phyloP scores from a whole-genome alignment of 2,888 invertebrate species.

The Zhuqinia jingwanae region DNA sequence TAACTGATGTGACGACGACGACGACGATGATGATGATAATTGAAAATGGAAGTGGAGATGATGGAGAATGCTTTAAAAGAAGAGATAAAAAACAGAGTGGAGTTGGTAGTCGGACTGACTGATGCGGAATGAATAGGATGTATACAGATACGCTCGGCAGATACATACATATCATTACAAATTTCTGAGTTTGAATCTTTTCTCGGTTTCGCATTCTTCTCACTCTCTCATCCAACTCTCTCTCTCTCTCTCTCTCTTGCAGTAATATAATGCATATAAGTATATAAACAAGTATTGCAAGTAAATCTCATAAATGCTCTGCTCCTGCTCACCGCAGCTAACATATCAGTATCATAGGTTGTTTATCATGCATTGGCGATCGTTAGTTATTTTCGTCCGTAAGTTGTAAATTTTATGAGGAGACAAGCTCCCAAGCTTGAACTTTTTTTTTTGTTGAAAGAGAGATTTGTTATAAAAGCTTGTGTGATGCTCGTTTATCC shows the following conservation, averaged over 20 bases:
- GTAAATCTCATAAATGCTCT: neutral
- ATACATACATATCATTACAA: no score
- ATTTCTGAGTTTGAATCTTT: neutral
- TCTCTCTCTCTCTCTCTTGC: no score
- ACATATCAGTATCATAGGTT: neutral
- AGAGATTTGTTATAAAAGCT: neutral
- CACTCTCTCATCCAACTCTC: neutral
- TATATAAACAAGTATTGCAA: neutral
- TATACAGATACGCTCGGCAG: neutral
- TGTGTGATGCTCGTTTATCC: neutral
- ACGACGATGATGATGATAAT: neutral
- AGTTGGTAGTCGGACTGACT: constrained; percentile 24
- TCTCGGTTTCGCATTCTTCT: constrained; percentile 26
- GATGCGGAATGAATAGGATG: constrained; percentile 18
- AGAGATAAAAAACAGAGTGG: constrained; percentile 29
- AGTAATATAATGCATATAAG: neutral
- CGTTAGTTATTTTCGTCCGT: constrained; percentile 51
- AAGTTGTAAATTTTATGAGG: constrained; percentile 55
- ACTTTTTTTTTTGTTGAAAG: neutral
- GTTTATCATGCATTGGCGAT: constrained; percentile 16
- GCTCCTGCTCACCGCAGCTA: neutral
- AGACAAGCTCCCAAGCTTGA: constrained; percentile 31
- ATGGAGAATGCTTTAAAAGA: neutral
- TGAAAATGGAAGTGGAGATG: constrained; percentile 15
- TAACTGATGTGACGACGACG: neutral